Base-by-base conservation (phyloP, 53 echinoderm and acorn worm genomes). In the Luidia sarsii region DNA sequence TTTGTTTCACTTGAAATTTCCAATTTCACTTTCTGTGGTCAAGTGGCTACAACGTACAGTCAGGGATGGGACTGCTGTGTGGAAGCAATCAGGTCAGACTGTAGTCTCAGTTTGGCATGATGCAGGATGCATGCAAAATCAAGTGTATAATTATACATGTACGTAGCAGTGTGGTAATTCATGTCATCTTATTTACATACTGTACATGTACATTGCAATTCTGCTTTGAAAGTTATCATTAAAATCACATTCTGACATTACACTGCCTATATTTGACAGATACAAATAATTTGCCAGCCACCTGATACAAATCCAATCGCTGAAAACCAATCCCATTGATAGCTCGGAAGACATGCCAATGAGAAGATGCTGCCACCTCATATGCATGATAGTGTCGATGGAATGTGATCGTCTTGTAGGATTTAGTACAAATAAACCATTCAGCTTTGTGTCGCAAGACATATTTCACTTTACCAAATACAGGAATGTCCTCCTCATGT, bases 401-500 rank as follows among this genome's bases (percentile, higher is more conserved):
- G 39, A 67, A 67, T 16, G 23, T 2, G 20, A 20, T 67, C 18
- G 68, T 67, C 18, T 11, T 67, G 68, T 67, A 54, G 55, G 55
- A 11, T 20, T 54, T 54, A 5, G 55, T 54, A 43, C 79, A 79
- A 61, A 79, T 61, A 34, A 79, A 61, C 61, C 79, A 79, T 33
- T 56, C 8, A 22, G 35, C 46, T 28, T 57, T 21, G 60, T 60
- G 36, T 13, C 57, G 59, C 33, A 75, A 56, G 32, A 79, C 57
- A 25, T 62, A 79, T 28, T 79, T 59, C 18, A 79, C 79, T 39
- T 79, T 23, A 50, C 33, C 63, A 79, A 79, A 79, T 61, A 79
- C 32, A 57, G 79, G 79, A 56, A 60, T 79, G 20, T 79, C 79
- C 43, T 79, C 79, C 62, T 61, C 79, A 39, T 79, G 79, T 18